Percentiles rank a stretch among this genome's conserved stretches.
phyloP scores from a whole-genome alignment of 35 echinoderm and acorn worm species.

The Eucidaris tribuloides region DNA sequence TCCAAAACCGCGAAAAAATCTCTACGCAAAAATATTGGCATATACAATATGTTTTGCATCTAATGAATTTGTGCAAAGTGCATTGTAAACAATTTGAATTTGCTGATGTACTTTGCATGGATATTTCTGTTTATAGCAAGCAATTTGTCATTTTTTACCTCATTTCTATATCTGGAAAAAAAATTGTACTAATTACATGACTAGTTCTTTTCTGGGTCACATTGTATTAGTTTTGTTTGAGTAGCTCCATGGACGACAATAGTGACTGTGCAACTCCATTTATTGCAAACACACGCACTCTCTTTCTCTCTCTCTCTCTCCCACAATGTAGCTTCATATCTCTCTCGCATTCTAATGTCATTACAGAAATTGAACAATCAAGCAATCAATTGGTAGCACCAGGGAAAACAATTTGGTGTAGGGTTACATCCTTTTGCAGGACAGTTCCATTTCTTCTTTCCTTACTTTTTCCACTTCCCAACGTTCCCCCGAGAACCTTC shows the following conservation, averaged over 20 bases:
- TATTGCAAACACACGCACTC: background rate
- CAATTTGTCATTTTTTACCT: too few species aligned
- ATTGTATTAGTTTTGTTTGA: background rate
- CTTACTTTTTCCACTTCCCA: background rate
- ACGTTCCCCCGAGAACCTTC: slow-evolving; percentile 14
- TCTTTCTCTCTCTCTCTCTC: background rate
- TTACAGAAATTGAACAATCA: slow-evolving; percentile 23
- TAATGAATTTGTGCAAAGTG: too few species aligned
- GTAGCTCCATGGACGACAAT: background rate
- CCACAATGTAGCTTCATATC: background rate
- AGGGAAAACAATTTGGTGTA: slow-evolving; percentile 29
- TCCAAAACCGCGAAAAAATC: too few species aligned
- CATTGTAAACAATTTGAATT: too few species aligned
- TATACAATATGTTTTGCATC: too few species aligned
- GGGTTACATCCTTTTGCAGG: slow-evolving; percentile 5
- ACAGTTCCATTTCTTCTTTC: slow-evolving; percentile 17
- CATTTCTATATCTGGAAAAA: too few species aligned
- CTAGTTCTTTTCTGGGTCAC: slow-evolving; percentile 18
- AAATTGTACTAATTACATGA: too few species aligned
- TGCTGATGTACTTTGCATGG: too few species aligned
- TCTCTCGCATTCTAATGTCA: background rate
- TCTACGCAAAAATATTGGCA: too few species aligned
- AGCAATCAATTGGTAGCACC: slow-evolving; percentile 31
- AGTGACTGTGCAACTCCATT: background rate
- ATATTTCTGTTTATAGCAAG: too few species aligned